Evolutionary conservation across 2,888 invertebrate genomes (phyloP).

Genomic region (Diadegma fenestrale): DNA sequence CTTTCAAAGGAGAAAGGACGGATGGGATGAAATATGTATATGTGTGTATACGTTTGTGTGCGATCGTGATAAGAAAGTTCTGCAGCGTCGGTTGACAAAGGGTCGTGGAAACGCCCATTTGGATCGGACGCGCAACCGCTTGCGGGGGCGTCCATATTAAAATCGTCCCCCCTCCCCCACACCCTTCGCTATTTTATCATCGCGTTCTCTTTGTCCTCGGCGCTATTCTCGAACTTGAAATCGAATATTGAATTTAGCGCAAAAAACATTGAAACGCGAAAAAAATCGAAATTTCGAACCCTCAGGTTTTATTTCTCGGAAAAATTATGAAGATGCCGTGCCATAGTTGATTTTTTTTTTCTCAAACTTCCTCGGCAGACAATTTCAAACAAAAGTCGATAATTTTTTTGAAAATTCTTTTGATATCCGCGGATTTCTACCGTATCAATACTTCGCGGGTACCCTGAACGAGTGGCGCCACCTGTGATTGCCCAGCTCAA

Average conservation of each 20-base stretch:
- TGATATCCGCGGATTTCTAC: not conserved
- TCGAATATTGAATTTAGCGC: not conserved
- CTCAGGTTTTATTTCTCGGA: not conserved
- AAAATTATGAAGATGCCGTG: not conserved
- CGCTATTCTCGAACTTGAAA: conserved; percentile 75
- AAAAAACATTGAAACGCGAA: not conserved
- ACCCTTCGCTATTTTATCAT: conserved; percentile 50
- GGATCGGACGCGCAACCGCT: conserved; percentile 81
- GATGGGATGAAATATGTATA: conserved; percentile 19
- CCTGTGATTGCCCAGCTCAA: not conserved
- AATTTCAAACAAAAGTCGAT: not conserved
- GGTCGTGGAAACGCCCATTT: conserved; percentile 81
- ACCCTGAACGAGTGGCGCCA: not conserved
- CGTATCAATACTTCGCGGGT: not conserved
- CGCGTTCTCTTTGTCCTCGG: conserved; percentile 61
- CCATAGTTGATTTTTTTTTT: not conserved
- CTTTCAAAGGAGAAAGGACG: conserved; percentile 41
- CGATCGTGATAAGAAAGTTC: conserved; percentile 82
- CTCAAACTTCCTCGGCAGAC: not conserved
- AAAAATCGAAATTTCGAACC: not conserved
- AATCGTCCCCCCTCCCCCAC: conserved; percentile 72
- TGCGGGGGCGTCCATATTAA: conserved; percentile 83
- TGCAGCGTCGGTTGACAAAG: conserved; percentile 83
- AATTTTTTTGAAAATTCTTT: not conserved
- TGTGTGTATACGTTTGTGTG: conserved; percentile 32